Evolutionary conservation across 2,888 invertebrate species (phyloP).

Genomic region (Ophioninae sp.): DNA sequence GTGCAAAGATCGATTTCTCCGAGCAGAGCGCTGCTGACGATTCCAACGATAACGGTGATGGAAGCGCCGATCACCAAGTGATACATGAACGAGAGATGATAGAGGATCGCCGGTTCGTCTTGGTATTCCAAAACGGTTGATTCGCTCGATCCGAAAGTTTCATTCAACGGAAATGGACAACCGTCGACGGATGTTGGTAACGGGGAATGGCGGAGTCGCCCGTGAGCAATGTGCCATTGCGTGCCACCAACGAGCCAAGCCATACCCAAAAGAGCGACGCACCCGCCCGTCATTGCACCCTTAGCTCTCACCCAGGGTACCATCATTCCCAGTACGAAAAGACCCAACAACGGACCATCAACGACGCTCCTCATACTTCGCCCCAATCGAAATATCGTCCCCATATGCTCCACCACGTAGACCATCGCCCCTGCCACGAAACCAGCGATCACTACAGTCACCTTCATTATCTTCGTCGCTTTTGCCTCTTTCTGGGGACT

Average conservation of each 20-base stretch:
- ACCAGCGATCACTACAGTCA: constrained; percentile 82
- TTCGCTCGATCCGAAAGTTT: constrained; percentile 56
- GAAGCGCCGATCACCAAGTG: constrained; percentile 85
- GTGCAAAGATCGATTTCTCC: constrained; percentile 82
- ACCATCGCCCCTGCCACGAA: constrained; percentile 82
- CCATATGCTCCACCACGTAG: constrained; percentile 85
- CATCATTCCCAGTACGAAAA: constrained; percentile 87
- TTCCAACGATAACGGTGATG: constrained; percentile 84
- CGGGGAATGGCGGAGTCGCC: constrained; percentile 62
- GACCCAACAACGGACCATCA: constrained; percentile 86
- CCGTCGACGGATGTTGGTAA: constrained; percentile 68
- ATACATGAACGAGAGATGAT: constrained; percentile 87
- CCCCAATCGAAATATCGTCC: constrained; percentile 86
- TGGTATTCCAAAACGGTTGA: constrained; percentile 24
- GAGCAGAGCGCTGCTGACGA: constrained; percentile 85
- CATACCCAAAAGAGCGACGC: constrained; percentile 69
- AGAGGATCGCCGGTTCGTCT: constrained; percentile 82
- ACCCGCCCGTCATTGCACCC: constrained; percentile 83
- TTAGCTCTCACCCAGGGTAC: constrained; percentile 85
- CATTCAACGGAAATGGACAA: constrained; percentile 69
- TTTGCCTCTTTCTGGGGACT: constrained; percentile 81
- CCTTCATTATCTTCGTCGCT: constrained; percentile 84
- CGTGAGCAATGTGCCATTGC: constrained; percentile 70
- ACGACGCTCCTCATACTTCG: constrained; percentile 85
- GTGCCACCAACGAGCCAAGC: constrained; percentile 73